Base-by-base conservation (phyloP, 2,888 invertebrate genomes). In the Pyrgus malvae region DNA sequence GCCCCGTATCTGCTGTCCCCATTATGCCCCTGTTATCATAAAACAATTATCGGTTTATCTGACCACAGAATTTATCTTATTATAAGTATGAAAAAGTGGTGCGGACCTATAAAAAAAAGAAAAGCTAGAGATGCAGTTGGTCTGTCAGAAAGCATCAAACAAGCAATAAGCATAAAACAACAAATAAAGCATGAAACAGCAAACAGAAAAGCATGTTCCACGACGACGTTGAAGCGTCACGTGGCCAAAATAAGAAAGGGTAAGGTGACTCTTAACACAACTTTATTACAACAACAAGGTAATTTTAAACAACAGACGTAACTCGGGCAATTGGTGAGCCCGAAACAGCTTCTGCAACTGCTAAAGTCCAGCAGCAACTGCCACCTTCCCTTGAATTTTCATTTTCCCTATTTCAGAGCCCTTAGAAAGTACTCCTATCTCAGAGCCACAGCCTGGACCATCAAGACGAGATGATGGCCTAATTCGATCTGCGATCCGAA, bases 131-230 rank as follows among this genome's bases (percentile, higher is more conserved):
- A 50, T 12, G 17, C 8, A 46, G 41, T 54, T 60, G 56, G 60
- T 48, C 51, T 35, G 35, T 41, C n/a, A 41, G 48, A 49, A 49
- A 49, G 19, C 37, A 58, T 60, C 56, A 57, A 60, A 56, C 45
- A 46, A 14, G 58, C 58, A 40, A 48, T 58, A 17, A 48, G n/a
- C n/a, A 56, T 50, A 40, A 31, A 51, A 55, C 55, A 12, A 48
- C 55, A 55, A 57, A 42, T 44, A 57, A 55, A 57, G 19, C 42
- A n/a, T n/a, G n/a, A n/a, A 19, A 40, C 35, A 7, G 58, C 45
- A 7, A 48, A 55, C 38, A 56, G 44, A 53, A 56, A 58, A 53
- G 48, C 55, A 37, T n/a, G 33, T 33, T 9, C 33, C 33, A n/a
- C 33, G 5, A 33, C 33, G 2, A 33, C 33, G 1, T 12, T 33